Percentiles rank a stretch among this genome's conserved stretches.
Conservation (phyloP, 2,113 vertebrate genomes). For the Poicephalus gulielmi region DNA sequence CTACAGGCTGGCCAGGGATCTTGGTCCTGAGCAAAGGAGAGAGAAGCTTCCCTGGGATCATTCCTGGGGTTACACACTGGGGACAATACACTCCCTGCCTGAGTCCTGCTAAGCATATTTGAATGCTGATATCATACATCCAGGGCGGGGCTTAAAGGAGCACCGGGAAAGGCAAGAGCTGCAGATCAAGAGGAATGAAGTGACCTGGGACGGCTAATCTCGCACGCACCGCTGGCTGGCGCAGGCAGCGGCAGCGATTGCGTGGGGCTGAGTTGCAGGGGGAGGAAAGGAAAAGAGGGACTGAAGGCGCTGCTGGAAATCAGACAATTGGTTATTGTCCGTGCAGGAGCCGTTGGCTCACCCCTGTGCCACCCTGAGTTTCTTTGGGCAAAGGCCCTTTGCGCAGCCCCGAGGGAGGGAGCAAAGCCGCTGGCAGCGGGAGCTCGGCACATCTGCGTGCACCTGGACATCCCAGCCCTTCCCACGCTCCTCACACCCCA, state of each 20-base stretch:
- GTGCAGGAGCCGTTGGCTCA: background rate
- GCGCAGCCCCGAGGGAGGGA: background rate
- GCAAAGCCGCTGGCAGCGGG: background rate
- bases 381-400: background rate
- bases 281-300: background rate
- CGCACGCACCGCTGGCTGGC: background rate
- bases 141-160: constrained; percentile 36
- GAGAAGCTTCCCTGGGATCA: background rate
- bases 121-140: constrained; percentile 59
- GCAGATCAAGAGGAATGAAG: constrained; percentile 21
- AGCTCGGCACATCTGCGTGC: background rate
- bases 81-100: background rate
- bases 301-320: background rate
- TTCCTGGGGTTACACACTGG: background rate
- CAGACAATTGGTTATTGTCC: background rate
- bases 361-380: background rate
- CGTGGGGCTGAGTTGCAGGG: background rate
- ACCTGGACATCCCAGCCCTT: background rate
- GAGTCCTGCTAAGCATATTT: constrained; percentile 45
- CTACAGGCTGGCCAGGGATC: background rate
- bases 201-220: constrained; percentile 31
- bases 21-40: background rate
- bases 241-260: background rate
- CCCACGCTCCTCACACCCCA: background rate
- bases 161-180: background rate